A percentile compares a stretch with the other conserved stretches of the same genome.
Conservation (phyloP, 2,113 vertebrate genomes). For the Catharus fuscescens region DNA sequence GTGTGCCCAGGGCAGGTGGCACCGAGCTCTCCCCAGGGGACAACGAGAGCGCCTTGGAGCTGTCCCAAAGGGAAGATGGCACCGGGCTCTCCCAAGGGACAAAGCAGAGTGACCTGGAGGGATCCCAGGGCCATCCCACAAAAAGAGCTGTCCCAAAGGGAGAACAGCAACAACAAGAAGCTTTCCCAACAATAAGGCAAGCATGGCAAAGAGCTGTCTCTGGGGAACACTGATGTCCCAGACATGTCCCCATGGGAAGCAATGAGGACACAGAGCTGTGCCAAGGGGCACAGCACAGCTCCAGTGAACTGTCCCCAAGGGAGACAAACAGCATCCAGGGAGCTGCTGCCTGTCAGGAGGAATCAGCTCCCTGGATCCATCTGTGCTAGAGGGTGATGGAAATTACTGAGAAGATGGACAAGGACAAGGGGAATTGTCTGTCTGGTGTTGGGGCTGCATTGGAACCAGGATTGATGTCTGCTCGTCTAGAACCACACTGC, state of each 20-base stretch:
- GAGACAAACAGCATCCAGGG: neutral
- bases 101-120: neutral
- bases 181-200: neutral
- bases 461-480: no score
- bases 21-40: no score
- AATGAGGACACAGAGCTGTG: neutral
- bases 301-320: neutral
- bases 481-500: no score
- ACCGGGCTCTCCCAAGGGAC: no score
- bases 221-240: neutral
- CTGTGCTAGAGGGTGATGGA: fast-evolving
- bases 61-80: neutral
- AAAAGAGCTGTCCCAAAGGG: neutral
- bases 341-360: neutral
- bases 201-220: neutral
- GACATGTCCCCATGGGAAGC: neutral
- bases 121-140: neutral
- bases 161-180: neutral
- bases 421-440: neutral
- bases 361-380: no score
- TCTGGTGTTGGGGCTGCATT: neutral
- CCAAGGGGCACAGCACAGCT: no score
- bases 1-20: neutral
- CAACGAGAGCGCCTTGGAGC: neutral
- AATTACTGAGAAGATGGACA: neutral